Percentiles rank a stretch among this genome's conserved stretches.
Evolutionary conservation across 2,888 invertebrate genomes (phyloP).

Genomic region (Ganaspis brasiliensis): DNA sequence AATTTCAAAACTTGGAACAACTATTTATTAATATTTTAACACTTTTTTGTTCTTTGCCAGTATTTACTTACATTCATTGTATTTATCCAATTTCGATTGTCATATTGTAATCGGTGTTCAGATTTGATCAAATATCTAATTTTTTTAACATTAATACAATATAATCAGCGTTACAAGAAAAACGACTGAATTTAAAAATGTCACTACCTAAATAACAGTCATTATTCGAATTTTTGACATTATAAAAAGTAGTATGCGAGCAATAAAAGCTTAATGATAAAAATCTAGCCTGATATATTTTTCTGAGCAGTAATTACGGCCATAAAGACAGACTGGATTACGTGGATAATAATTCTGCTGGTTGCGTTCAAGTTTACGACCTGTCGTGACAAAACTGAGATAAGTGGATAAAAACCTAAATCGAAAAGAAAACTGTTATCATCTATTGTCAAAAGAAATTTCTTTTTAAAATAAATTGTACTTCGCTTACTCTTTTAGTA

Average conservation of each 20-base stretch:
- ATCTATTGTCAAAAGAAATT: background rate
- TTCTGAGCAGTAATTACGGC: background rate
- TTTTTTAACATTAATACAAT: too few relatives aligned
- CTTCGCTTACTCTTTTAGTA: background rate
- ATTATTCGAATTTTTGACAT: background rate
- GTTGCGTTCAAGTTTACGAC: background rate
- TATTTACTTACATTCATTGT: too few relatives aligned
- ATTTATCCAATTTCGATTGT: too few relatives aligned
- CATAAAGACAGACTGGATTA: conserved; percentile 6
- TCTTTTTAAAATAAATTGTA: background rate
- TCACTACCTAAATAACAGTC: background rate
- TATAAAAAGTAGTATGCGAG: background rate
- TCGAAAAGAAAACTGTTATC: background rate
- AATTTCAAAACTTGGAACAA: too few relatives aligned
- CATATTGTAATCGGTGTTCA: too few relatives aligned
- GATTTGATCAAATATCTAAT: too few relatives aligned
- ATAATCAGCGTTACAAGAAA: too few relatives aligned
- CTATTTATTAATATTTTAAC: too few relatives aligned
- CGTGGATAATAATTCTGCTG: conserved; percentile 1
- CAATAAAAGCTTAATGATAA: background rate
- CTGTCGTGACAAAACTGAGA: background rate
- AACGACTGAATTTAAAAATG: too few relatives aligned
- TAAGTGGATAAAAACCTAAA: background rate
- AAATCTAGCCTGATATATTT: conserved; percentile 10
- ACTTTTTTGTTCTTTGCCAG: too few relatives aligned